Percentiles rank a stretch among this genome's conserved stretches.
Evolutionary conservation across 1,140 invertebrate genomes (phyloP).

Genomic region (Drosophila ironensis): DNA sequence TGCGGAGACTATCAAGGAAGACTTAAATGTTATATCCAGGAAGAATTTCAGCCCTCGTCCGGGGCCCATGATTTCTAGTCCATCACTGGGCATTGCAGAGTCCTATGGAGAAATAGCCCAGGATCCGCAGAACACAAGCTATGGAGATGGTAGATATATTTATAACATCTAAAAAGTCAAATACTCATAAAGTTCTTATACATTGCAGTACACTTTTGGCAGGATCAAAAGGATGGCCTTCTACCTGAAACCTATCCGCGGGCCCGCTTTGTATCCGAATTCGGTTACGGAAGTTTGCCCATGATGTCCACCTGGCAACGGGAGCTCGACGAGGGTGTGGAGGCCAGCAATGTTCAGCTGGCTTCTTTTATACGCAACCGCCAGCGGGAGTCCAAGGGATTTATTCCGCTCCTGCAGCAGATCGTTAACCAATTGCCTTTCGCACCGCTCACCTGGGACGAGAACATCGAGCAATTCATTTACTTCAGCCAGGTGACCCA

Average conservation of each 20-base stretch:
- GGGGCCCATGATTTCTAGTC: slow-evolving; percentile 88
- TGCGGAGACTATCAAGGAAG: slow-evolving; percentile 87
- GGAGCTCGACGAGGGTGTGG: slow-evolving; percentile 83
- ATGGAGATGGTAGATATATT: slow-evolving; percentile 90
- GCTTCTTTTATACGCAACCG: slow-evolving; percentile 87
- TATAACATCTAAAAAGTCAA: background rate
- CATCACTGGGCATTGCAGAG: slow-evolving; percentile 93
- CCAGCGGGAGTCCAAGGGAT: slow-evolving; percentile 91
- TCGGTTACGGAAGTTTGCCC: slow-evolving; percentile 96
- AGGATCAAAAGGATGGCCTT: slow-evolving; percentile 92
- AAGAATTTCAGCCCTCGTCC: slow-evolving; percentile 63
- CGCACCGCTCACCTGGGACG: slow-evolving; percentile 82
- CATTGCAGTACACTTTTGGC: slow-evolving; percentile 92
- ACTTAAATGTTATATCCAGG: slow-evolving; percentile 85
- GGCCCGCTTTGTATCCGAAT: slow-evolving; percentile 96
- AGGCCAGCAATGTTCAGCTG: slow-evolving; percentile 83
- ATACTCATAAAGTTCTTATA: background rate
- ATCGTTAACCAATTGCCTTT: slow-evolving; percentile 85
- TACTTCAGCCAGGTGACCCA: slow-evolving; percentile 93
- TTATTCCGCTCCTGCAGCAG: slow-evolving; percentile 84
- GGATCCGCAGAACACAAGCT: slow-evolving; percentile 90
- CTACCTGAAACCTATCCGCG: slow-evolving; percentile 88
- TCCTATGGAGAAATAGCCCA: slow-evolving; percentile 86
- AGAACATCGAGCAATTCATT: slow-evolving; percentile 85
- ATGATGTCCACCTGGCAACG: slow-evolving; percentile 83